These are phyloP conservation scores for Clarias platycephalus DNA, from an alignment of 2,797 vertebrate genomes.

Conservation along the genomic window DNA sequence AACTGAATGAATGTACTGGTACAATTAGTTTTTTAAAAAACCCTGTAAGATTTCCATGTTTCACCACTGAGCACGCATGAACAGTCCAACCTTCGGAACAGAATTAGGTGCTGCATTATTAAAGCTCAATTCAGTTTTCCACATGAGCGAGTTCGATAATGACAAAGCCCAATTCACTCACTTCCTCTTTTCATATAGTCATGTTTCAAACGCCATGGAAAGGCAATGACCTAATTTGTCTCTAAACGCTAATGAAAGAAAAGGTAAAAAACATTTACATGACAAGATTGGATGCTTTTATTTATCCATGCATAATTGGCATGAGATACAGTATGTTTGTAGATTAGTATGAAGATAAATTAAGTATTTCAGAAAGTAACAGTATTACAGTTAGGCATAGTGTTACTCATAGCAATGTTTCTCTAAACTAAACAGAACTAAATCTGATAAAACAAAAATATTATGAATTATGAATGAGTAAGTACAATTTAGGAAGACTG, in stretches of 20 bases:
- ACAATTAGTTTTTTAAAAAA: neutral
- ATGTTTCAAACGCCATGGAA: conserved; percentile 24
- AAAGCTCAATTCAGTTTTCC: conserved; percentile 45
- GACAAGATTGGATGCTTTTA: neutral
- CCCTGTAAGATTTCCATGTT: neutral
- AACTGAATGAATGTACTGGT: neutral
- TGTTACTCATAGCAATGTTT: no score
- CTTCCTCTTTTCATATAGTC: conserved; percentile 25
- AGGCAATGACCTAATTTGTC: conserved; percentile 19
- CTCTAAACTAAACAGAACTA: no score
- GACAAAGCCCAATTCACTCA: conserved; percentile 33
- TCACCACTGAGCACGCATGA: neutral
- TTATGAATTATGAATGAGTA: no score
- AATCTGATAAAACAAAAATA: no score
- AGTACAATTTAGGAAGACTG: no score
- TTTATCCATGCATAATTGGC: neutral
- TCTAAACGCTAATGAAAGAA: neutral
- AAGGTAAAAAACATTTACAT: neutral
- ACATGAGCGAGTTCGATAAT: conserved; percentile 43
- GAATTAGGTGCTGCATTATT: conserved; percentile 35
- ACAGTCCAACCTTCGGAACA: conserved; percentile 30
- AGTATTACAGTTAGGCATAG: no score
- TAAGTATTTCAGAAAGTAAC: neutral
- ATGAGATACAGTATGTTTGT: no score
- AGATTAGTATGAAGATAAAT: neutral